Evolutionary conservation across 2,888 invertebrate species (phyloP).

Genomic region (Drosophila tanythrix): DNA sequence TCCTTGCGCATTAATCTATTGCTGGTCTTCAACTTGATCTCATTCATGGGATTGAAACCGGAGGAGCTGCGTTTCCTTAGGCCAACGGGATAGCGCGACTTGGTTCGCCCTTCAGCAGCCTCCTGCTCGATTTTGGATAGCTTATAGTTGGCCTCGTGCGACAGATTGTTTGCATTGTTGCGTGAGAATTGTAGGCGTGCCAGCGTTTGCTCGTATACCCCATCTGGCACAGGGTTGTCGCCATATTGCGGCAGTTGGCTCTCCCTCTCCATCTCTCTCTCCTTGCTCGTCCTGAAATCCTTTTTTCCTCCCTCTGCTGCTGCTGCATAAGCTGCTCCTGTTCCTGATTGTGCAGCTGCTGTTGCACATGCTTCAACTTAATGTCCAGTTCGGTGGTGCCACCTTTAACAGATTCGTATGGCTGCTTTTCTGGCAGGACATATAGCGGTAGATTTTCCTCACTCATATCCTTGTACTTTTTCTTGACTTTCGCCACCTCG

Average conservation of each 20-base stretch:
- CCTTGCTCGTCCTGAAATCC: not conserved
- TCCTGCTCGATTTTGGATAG: slow-evolving; percentile 84
- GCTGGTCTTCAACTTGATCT: slow-evolving; percentile 83
- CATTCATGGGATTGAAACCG: slow-evolving; percentile 76
- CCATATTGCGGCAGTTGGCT: slow-evolving; percentile 12
- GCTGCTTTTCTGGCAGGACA: not conserved
- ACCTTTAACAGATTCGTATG: fast-evolving
- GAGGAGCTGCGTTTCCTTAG: slow-evolving; percentile 49
- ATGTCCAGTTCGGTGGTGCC: slow-evolving; percentile 44
- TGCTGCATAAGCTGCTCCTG: not conserved
- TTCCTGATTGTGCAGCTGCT: slow-evolving; percentile 31
- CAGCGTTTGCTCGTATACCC: slow-evolving; percentile 64
- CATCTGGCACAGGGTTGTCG: slow-evolving; percentile 40
- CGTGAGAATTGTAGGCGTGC: slow-evolving; percentile 34
- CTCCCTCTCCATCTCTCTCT: not conserved
- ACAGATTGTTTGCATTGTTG: slow-evolving; percentile 76
- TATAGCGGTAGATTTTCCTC: not conserved
- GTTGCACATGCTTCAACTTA: slow-evolving; percentile 41
- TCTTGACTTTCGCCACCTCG: slow-evolving; percentile 60
- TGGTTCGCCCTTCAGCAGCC: slow-evolving; percentile 59
- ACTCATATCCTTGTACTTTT: slow-evolving; percentile 48
- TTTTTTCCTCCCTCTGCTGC: not conserved
- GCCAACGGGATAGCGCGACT: slow-evolving; percentile 15
- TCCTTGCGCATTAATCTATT: slow-evolving; percentile 76
- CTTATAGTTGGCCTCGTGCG: slow-evolving; percentile 84